phyloP scores from a whole-genome alignment of 2,888 invertebrate species.

The Platerodrilus igneus region DNA sequence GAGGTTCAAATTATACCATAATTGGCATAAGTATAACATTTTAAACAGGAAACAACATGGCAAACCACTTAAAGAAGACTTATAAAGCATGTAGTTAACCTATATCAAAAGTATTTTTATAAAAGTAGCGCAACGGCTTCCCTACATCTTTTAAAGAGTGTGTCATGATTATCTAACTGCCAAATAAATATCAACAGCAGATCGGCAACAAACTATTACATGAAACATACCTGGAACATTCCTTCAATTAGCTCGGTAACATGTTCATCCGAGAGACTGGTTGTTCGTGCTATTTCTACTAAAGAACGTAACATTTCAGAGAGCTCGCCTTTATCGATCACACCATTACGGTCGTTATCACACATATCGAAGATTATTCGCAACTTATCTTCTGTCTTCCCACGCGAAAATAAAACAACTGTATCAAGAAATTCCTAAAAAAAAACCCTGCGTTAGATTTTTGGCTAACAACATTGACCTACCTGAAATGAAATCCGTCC shows the following conservation, averaged over 20 bases:
- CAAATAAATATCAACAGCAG: slow-evolving; percentile 1
- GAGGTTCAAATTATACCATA: no score
- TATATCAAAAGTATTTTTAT: slow-evolving; percentile 16
- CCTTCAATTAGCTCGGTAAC: slow-evolving; percentile 91
- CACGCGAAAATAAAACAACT: slow-evolving; percentile 85
- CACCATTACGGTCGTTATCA: slow-evolving; percentile 89
- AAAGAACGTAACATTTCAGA: slow-evolving; percentile 90
- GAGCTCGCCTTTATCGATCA: slow-evolving; percentile 88
- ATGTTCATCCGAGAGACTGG: slow-evolving; percentile 83
- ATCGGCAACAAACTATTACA: background rate
- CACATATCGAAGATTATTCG: slow-evolving; percentile 97
- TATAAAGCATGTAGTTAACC: no score
- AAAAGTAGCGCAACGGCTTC: background rate
- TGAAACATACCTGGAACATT: slow-evolving; percentile 77
- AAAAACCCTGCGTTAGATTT: slow-evolving; percentile 3
- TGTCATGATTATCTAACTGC: no score
- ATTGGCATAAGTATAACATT: no score
- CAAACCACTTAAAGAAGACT: no score
- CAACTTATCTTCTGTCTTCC: slow-evolving; percentile 88
- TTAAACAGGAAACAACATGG: no score
- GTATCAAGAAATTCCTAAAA: slow-evolving; percentile 86
- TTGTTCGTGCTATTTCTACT: slow-evolving; percentile 89
- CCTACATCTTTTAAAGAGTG: background rate
- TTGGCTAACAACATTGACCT: slow-evolving; percentile 22
- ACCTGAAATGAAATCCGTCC: slow-evolving; percentile 91